A percentile compares a stretch with the other conserved stretches of the same genome.
Evolutionary conservation across 1,140 invertebrate genomes (phyloP).

Genomic region (Zaprionus ghesquierei): DNA sequence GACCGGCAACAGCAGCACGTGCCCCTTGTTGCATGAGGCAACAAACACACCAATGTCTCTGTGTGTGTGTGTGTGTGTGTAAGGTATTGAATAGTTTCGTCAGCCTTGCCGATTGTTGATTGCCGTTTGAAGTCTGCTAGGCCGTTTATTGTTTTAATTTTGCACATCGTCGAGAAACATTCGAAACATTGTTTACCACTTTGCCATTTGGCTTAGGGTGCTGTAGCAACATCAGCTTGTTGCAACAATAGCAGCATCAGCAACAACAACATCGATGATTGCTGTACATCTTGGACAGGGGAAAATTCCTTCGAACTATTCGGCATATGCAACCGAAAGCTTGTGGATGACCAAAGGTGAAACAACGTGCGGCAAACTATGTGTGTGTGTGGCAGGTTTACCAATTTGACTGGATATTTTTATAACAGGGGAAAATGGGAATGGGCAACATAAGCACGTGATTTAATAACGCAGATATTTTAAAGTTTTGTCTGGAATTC

Average conservation of each 20-base stretch:
- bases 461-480: too few species aligned
- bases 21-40: conserved; percentile 37
- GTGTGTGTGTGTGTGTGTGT: conserved; percentile 3
- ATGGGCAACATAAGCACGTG: too few species aligned
- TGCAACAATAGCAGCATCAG: conserved; percentile 3
- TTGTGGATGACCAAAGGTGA: neutral
- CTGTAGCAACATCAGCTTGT: conserved; percentile 2
- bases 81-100: conserved; percentile 44
- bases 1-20: conserved; percentile 50
- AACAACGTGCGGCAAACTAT: neutral
- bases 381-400: neutral
- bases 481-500: too few species aligned
- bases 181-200: conserved; percentile 78
- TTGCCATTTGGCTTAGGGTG: conserved; percentile 70
- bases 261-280: conserved; percentile 1
- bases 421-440: too few species aligned
- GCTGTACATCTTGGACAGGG: conserved; percentile 22
- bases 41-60: neutral
- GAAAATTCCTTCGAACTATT: neutral
- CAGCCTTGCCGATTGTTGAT: conserved; percentile 21
- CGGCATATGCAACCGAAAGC: neutral
- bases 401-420: neutral
- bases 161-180: conserved; percentile 57
- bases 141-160: conserved; percentile 76
- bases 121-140: conserved; percentile 40